Evolutionary conservation across 2,797 vertebrate genomes (phyloP), one percentile per base, ranked within the genome.

Genomic region (Pagetopsis macropterus): DNA sequence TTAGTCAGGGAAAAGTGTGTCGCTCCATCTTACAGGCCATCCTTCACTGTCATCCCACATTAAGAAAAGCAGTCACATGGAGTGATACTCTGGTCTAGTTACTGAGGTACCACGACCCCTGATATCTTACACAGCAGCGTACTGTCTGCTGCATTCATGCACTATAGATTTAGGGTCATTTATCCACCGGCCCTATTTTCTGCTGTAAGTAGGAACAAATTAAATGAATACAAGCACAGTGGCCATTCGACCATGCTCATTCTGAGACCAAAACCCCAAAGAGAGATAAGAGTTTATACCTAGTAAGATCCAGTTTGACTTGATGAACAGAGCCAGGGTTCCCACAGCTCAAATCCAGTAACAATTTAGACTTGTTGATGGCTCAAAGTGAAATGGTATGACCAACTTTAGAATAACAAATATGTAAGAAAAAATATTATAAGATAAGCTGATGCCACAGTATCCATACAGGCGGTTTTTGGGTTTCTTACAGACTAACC

Each of bases 1-100:
- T 73, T 81, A 82, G 85, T 69, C 44, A 11, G 49, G 48, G 55
- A 65, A 78, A 80, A 85, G 59, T 82, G 65, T 77, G 84, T 76
- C 70, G 51, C 71, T 82, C 65, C 55, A 67, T 75, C 73, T 81
- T n/a, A 60, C 14, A 60, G 51, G 65, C 60, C 60, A 72, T 82
- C 71, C 45, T 65, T 85, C 56, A 70, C 68, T 78, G 83, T 75
- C 70, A 75, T 62, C 45, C 71, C 41, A 72, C 57, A 63, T 79
- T 67, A 76, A 82, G 72, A 50, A 65, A 78, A 71, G 13, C 63
- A 68, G 57, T 67, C 56, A 63, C 23, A 72, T 17, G n/a, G 60
- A 16, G 44, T 23, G 37, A 52, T 59, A 60, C 60, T 64, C 31
- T 33, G 50, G 37, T 76, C 65, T 65, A 19, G 15, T 68, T 56